Percentiles rank a stretch among this genome's conserved stretches.
Conservation (phyloP, 2,888 invertebrate species). For the Uloborus plumipes region DNA sequence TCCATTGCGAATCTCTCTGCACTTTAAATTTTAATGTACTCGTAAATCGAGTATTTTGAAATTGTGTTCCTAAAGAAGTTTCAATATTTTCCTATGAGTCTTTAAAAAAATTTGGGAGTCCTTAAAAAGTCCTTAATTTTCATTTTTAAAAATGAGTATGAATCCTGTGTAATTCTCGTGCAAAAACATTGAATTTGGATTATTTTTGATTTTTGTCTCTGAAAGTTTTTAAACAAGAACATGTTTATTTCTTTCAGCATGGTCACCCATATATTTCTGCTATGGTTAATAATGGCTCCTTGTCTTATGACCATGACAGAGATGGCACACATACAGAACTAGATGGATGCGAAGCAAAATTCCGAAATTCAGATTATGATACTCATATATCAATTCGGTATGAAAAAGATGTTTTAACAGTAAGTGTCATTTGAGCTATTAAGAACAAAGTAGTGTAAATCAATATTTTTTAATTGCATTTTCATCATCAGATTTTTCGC, state of each 20-base stretch:
- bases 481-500: background rate
- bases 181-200: background rate
- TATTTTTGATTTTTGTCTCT: background rate
- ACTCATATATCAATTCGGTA: conserved; percentile 92
- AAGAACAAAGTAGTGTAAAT: background rate
- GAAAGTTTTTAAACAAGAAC: background rate
- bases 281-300: conserved; percentile 96
- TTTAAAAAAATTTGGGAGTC: too few relatives aligned
- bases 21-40: too few relatives aligned
- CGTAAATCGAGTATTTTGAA: too few relatives aligned
- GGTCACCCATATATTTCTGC: conserved; percentile 98
- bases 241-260: conserved; percentile 78
- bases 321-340: conserved; percentile 98
- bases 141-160: too few relatives aligned
- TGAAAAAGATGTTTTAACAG: conserved; percentile 86
- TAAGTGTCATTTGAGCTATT: conserved; percentile 27
- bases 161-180: too few relatives aligned
- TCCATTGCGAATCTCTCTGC: too few relatives aligned
- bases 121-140: too few relatives aligned
- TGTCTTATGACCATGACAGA: conserved; percentile 96
- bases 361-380: conserved; percentile 90
- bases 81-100: too few relatives aligned
- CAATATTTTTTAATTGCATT: conserved; percentile 7
- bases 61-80: too few relatives aligned
- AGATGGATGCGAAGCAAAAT: conserved; percentile 96